These are phyloP conservation scores for Paedocypris sp. DNA, from an alignment of 2,113 vertebrate species.

Conservation along the genomic window DNA sequence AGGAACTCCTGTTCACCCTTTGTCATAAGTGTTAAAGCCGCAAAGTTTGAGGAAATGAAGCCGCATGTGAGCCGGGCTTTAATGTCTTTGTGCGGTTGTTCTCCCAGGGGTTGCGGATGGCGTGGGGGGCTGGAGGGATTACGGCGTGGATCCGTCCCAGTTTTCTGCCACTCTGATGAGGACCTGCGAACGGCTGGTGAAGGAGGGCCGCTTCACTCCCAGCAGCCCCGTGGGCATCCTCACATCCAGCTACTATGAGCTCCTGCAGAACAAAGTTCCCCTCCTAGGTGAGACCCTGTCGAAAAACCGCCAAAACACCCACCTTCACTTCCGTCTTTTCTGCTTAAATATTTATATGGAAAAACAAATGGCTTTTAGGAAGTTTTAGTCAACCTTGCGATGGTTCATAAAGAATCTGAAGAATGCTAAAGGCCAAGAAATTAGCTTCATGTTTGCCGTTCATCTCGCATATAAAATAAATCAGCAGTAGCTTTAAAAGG, in stretches of 20 bases:
- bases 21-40: background rate
- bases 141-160: slow-evolving; percentile 95
- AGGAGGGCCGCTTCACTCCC: slow-evolving; percentile 89
- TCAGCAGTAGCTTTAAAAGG: too few relatives aligned
- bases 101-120: slow-evolving; percentile 88
- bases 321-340: too few relatives aligned
- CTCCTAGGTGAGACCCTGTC: slow-evolving; percentile 75
- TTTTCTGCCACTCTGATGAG: slow-evolving; percentile 96
- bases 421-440: too few relatives aligned
- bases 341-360: too few relatives aligned
- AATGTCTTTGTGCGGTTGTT: background rate
- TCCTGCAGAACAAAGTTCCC: slow-evolving; percentile 97
- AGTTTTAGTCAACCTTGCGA: too few relatives aligned
- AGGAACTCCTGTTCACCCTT: background rate
- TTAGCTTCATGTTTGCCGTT: too few relatives aligned
- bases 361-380: too few relatives aligned
- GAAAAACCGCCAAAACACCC: background rate
- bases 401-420: too few relatives aligned
- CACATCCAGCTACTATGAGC: slow-evolving; percentile 87
- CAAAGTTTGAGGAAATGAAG: background rate
- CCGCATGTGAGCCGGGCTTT: background rate
- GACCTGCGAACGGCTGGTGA: slow-evolving; percentile 90
- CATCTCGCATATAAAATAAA: too few relatives aligned
- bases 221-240: slow-evolving; percentile 90
- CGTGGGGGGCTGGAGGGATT: slow-evolving; percentile 96